Base-by-base conservation (phyloP, 2,113 vertebrate genomes). In the Excalfactoria chinensis region DNA sequence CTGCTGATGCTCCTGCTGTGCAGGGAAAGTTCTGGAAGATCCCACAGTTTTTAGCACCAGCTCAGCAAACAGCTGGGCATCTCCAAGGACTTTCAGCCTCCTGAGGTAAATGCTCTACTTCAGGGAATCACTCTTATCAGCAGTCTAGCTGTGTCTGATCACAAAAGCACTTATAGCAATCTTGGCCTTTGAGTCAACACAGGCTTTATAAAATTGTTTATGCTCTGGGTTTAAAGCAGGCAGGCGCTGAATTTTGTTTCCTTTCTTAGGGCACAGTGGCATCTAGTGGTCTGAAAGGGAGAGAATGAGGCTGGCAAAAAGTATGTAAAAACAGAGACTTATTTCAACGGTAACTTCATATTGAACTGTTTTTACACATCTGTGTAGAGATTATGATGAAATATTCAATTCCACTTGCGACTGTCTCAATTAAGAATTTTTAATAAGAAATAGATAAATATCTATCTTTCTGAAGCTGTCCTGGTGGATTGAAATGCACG, bases 221-320 rank as follows among this genome's bases (percentile, higher is more conserved):
- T 70, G 23, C 10, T 32, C 69, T 40, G 53, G 48, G 17, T 92
- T 71, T 59, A 48, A 69, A 83, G 71, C 25, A 43, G 46, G 5
- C 14, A 1, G 21, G 48, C 41, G 12, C 53, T 25, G 7, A 7
- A 5, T 28, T 32, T 80, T 49, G 16, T 46, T 66, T 60, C 55
- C 84, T 93, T 89, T 23, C 79, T 95, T 96, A 87, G 89, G 72
- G 37, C 63, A 97, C 67, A 94, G 93, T 95, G 96, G 37, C 97
- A 97, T 72, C 96, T 97, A 96, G 95, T 91, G 97, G 95, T 86
- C 11, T 13, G 21, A 64, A 20, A 8, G 0, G 1, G 69, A 60
- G 30, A 41, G 19, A 12, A 34, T 41, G 41, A 18, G 1, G 6
- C 48, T 49, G 32, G 70, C 5, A 15, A 40, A 74, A 76, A 8